Base-by-base conservation (phyloP, 1,140 invertebrate genomes). In the Pseudomyrmex pallidus region DNA sequence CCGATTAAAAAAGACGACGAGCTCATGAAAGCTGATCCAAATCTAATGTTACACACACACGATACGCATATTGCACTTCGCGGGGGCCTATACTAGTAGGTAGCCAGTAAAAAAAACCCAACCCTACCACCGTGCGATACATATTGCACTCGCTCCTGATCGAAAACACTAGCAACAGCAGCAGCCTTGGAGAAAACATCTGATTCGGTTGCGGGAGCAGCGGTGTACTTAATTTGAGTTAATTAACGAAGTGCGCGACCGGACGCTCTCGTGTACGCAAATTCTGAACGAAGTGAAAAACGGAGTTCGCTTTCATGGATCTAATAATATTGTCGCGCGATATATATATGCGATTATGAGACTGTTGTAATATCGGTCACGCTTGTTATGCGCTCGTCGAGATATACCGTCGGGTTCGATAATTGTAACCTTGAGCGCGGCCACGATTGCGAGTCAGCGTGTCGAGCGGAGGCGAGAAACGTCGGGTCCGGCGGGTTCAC, bases 191-290 rank as follows among this genome's bases (percentile, higher is more conserved):
- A 84, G 83, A 76, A 85, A 90, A 90, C 89, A 90, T 85, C 84
- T 87, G 85, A 88, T 83, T 89, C 62, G 68, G 63, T 35, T 35
- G 35, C 35, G 35, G 35, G 3, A 25, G 17, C 64, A 72, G 72
- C 56, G 85, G 87, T 90, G 89, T 91, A 91, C 88, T 91, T 91
- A 90, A 91, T 91, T 89, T 84, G 87, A 88, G 85, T 91, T 88
- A 87, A 89, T 91, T 88, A 67, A 87, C 57, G 72, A 61, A 73
- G 68, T 35, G 35, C 35, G 35, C 62, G 48, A 63, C 73, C 68
- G 68, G 64, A 73, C 57, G 17, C 12, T 67, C 35, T 35, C 35
- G 35, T 74, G 56, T 13, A 67, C 80, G 54, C 63, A 86, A 35
- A 35, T 52, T 62, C 64, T 61, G 35, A 35, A 35, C 62, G 73